Evolutionary conservation across 2,113 vertebrate genomes (phyloP), one percentile per base, ranked within the genome.

Genomic region (Epinephelus moara): DNA sequence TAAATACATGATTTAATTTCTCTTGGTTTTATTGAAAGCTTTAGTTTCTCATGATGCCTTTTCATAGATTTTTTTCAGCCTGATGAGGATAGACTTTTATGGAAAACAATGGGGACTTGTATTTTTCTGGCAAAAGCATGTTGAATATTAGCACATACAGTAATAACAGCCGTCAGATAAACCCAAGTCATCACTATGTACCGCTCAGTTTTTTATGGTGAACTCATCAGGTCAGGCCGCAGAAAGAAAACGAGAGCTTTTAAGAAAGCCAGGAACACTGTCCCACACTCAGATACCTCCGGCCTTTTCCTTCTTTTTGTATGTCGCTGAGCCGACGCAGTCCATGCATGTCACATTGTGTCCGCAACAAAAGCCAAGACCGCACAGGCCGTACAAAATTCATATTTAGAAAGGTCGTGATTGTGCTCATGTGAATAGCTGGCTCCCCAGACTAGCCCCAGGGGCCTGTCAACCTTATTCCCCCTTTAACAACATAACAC

Each of bases 321-420:
- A 80, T 75, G 56, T 63, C 45, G 74, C 70, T 61, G 73, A 78
- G 53, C 45, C 18, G 68, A 66, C 50, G 30, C 61, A 47, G 57
- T 33, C 84, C 73, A 52, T 56, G 80, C 69, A 40, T 84, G 82
- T 90, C 81, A 72, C 76, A 91, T 86, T 93, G 90, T 90, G 72
- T 82, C 80, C 37, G 8, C 81, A 77, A 93, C 86, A 92, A 94
- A 91, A 91, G 90, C 81, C 49, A 59, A 88, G 81, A 81, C 86
- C 19, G 47, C 74, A 42, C 85, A 70, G 81, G 64, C 85, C 13
- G 59, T 56, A 78, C 70, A 3, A 86, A 80, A 85, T 88, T 91
- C 88, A 88, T 89, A 89, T 94, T 90, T 89, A 75, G 80, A 93
- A 90, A 90, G 89, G 89, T 87, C n/a, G 56, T 60, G 79, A 90